phyloP scores from a whole-genome alignment of 2,888 invertebrate species.

The Notodromas monacha region DNA sequence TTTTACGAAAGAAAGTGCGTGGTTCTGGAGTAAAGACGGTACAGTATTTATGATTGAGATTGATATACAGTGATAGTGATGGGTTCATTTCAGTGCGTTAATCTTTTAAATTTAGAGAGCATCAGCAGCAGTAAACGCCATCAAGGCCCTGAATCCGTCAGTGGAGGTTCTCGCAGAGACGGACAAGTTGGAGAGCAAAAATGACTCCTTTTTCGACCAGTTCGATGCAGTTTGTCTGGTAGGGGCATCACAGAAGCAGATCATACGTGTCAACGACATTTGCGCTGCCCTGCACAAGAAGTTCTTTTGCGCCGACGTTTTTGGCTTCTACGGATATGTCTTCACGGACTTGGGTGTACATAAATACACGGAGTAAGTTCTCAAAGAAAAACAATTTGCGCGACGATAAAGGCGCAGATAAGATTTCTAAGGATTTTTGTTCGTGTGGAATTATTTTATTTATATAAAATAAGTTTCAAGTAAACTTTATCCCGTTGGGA shows the following conservation, averaged over 20 bases:
- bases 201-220: slow-evolving; percentile 29
- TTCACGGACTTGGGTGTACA: slow-evolving; percentile 62
- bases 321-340: slow-evolving; percentile 68
- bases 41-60: no score
- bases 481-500: background rate
- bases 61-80: no score
- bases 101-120: slow-evolving; percentile 35
- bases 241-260: slow-evolving; percentile 31
- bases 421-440: no score
- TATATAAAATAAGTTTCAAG: background rate
- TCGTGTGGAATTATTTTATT: slow-evolving; percentile 5
- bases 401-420: no score
- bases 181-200: slow-evolving; percentile 24
- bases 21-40: no score
- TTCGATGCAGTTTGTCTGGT: slow-evolving; percentile 56
- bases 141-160: slow-evolving; percentile 66
- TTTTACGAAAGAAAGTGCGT: no score
- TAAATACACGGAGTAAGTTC: slow-evolving; percentile 36
- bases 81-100: no score
- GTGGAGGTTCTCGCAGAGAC: slow-evolving; percentile 31
- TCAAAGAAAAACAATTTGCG: slow-evolving; percentile 1
- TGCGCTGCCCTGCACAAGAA: slow-evolving; percentile 39
- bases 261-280: slow-evolving; percentile 36
- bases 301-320: slow-evolving; percentile 64
- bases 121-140: slow-evolving; percentile 37